A percentile compares a stretch with the other conserved stretches of the same genome.
phyloP scores from a whole-genome alignment of 1,140 invertebrate genomes.

The Drosophila nasuta region DNA sequence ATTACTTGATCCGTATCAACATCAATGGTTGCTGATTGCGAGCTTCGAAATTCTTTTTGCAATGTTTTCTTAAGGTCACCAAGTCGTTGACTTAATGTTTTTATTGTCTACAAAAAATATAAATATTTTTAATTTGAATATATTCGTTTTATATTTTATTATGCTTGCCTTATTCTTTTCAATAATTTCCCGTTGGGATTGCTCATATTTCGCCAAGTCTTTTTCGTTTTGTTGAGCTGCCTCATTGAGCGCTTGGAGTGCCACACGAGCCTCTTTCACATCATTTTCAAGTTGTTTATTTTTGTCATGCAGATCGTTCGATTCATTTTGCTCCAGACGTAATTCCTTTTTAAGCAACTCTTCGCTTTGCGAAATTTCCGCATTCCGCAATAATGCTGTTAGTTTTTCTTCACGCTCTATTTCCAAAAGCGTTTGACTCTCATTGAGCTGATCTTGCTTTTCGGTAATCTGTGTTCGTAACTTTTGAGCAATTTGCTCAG shows the following conservation, averaged over 20 bases:
- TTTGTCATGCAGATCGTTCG: slow-evolving; percentile 85
- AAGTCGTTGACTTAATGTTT: slow-evolving; percentile 93
- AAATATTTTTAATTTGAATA: neutral
- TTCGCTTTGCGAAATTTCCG: slow-evolving; percentile 92
- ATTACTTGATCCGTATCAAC: slow-evolving; percentile 55
- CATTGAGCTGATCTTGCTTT: slow-evolving; percentile 68
- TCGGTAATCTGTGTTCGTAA: slow-evolving; percentile 60
- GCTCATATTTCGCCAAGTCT: slow-evolving; percentile 87
- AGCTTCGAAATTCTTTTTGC: slow-evolving; percentile 91
- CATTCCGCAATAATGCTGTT: slow-evolving; percentile 91
- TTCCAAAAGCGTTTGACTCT: slow-evolving; percentile 66
- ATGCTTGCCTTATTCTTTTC: slow-evolving; percentile 90
- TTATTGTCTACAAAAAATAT: slow-evolving; percentile 88
- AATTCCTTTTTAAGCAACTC: slow-evolving; percentile 90
- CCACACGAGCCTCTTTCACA: slow-evolving; percentile 85
- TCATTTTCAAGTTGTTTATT: slow-evolving; percentile 85
- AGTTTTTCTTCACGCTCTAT: slow-evolving; percentile 91
- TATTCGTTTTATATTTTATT: neutral
- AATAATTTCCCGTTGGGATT: slow-evolving; percentile 90
- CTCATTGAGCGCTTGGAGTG: slow-evolving; percentile 85
- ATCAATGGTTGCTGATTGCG: slow-evolving; percentile 57
- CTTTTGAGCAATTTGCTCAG: slow-evolving; percentile 72
- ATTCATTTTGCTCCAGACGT: slow-evolving; percentile 85
- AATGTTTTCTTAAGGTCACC: slow-evolving; percentile 96
- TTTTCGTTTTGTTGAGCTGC: slow-evolving; percentile 86